Percentiles rank a stretch among this genome's conserved stretches.
phyloP scores from a whole-genome alignment of 1,140 invertebrate species.

The Drosophila willistoni region DNA sequence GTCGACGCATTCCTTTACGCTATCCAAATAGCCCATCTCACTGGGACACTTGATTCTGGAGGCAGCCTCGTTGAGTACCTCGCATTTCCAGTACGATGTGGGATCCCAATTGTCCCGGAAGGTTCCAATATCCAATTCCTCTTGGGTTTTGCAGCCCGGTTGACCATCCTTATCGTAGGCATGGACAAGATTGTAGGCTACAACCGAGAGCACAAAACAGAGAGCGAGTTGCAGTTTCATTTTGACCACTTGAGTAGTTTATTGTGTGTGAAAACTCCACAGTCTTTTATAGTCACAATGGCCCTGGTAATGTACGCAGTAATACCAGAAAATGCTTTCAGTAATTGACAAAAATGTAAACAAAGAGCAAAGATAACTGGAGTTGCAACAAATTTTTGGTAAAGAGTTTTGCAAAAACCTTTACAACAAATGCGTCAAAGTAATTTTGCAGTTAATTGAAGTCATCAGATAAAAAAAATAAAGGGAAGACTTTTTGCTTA shows the following conservation, averaged over 20 bases:
- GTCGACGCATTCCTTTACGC: slow-evolving; percentile 57
- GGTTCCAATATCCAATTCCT: slow-evolving; percentile 52
- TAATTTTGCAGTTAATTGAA: neutral
- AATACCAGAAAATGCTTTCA: slow-evolving; percentile 69
- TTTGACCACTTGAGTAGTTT: slow-evolving; percentile 33
- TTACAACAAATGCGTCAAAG: neutral
- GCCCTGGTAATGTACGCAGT: slow-evolving; percentile 22
- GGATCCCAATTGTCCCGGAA: slow-evolving; percentile 70
- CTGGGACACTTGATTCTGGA: slow-evolving; percentile 44
- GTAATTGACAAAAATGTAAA: slow-evolving; percentile 45
- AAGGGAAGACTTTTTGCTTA: too few species aligned
- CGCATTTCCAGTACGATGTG: slow-evolving; percentile 66
- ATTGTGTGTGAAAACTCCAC: neutral
- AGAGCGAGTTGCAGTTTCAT: slow-evolving; percentile 65
- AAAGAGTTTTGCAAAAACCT: neutral
- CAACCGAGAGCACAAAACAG: slow-evolving; percentile 43
- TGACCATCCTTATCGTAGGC: slow-evolving; percentile 59
- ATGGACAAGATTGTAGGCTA: slow-evolving; percentile 20
- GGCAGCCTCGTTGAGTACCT: slow-evolving; percentile 49
- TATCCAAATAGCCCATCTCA: slow-evolving; percentile 63
- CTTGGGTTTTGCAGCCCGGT: slow-evolving; percentile 61
- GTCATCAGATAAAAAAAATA: neutral
- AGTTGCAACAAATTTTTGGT: neutral
- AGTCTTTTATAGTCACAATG: slow-evolving; percentile 55
- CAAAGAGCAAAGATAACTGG: slow-evolving; percentile 11